Evolutionary conservation across 2,113 vertebrate species (phyloP).

Genomic region (Hassar affinis): DNA sequence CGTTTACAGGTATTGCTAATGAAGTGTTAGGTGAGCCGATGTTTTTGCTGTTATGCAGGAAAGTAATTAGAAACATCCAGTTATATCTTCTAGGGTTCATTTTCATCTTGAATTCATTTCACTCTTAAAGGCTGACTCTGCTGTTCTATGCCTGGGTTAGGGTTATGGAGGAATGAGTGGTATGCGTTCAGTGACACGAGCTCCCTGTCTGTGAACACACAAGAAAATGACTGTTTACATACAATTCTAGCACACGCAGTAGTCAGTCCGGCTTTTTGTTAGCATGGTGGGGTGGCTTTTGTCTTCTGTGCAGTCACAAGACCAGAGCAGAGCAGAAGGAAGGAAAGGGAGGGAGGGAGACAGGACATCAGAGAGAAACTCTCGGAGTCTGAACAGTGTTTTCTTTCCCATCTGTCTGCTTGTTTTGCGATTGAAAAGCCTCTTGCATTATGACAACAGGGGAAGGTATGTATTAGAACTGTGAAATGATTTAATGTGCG

Average conservation of each 20-base stretch:
- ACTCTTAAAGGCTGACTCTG: constrained; percentile 16
- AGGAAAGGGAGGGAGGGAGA: constrained; percentile 56
- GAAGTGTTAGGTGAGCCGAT: neutral
- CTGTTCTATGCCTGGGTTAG: neutral
- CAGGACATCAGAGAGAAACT: constrained; percentile 50
- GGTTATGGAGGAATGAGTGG: neutral
- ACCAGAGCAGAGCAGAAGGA: constrained; percentile 53
- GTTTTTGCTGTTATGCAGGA: neutral
- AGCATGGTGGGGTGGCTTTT: constrained; percentile 64
- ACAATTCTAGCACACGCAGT: neutral
- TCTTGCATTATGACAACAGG: constrained; percentile 78
- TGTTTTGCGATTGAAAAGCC: constrained; percentile 49
- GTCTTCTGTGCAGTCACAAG: constrained; percentile 61
- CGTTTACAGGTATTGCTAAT: neutral
- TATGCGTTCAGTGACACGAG: neutral
- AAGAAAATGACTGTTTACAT: neutral
- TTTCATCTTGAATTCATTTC: neutral
- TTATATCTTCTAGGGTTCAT: neutral
- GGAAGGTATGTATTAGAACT: constrained; percentile 77
- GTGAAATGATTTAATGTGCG: neutral
- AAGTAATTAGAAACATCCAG: neutral
- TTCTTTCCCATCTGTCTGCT: constrained; percentile 46
- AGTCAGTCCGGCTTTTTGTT: constrained; percentile 68
- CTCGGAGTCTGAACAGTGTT: constrained; percentile 27
- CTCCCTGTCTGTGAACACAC: neutral